A percentile compares a stretch with the other conserved stretches of the same genome.
phyloP scores from a whole-genome alignment of 2,113 vertebrate species.

The Motacilla tschutschensis region DNA sequence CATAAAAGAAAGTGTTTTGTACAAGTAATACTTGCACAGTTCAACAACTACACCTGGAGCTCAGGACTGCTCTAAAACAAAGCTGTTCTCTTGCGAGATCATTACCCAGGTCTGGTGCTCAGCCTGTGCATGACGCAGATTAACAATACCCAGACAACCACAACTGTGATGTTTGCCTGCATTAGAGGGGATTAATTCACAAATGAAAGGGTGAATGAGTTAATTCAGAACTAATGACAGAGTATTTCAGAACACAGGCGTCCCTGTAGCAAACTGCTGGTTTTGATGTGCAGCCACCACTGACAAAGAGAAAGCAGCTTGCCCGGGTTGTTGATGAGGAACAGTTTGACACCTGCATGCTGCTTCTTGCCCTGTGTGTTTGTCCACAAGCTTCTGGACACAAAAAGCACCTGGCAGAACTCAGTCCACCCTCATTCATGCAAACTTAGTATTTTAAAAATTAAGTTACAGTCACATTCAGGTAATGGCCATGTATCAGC shows the following conservation, averaged over 20 bases:
- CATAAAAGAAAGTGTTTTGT: slow-evolving; percentile 5
- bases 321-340: neutral
- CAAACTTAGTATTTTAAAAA: neutral
- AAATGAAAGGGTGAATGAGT: slow-evolving; percentile 28
- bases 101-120: neutral
- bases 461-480: neutral
- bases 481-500: rapidly evolving
- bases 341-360: neutral
- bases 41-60: neutral
- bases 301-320: neutral
- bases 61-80: neutral
- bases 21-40: neutral
- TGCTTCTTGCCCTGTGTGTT: neutral
- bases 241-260: neutral
- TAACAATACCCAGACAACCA: slow-evolving; percentile 6
- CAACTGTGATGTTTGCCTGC: neutral
- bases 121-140: neutral
- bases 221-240: slow-evolving; percentile 41
- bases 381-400: neutral
- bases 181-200: slow-evolving; percentile 34
- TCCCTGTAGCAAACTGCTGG: neutral
- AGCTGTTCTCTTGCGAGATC: neutral
- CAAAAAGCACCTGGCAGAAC: neutral
- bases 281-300: neutral
- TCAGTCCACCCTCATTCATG: neutral